Evolutionary conservation across 2,113 vertebrate species (phyloP).

Genomic region (Formicarius rufipectus): DNA sequence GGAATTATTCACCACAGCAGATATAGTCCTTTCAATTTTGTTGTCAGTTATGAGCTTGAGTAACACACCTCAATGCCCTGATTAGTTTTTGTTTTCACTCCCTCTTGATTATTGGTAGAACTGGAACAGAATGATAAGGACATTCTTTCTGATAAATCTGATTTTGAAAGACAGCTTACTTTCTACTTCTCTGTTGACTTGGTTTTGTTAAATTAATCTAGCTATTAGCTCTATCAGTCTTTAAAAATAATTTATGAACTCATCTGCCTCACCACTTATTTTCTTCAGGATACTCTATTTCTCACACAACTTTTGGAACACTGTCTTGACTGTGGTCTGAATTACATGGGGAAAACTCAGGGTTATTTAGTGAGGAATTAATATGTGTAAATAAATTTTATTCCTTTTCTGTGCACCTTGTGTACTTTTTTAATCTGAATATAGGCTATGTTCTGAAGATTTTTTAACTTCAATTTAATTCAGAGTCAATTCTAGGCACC

Average conservation of each 20-base stretch:
- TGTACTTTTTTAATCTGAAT: background rate
- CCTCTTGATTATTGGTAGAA: constrained; percentile 52
- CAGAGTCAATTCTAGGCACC: background rate
- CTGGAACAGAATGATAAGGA: constrained; percentile 70
- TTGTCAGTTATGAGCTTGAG: constrained; percentile 70
- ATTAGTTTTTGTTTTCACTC: constrained; percentile 70
- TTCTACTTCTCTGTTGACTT: constrained; percentile 24
- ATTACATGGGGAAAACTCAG: background rate
- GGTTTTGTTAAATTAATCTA: constrained; percentile 30
- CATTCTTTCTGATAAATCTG: constrained; percentile 38
- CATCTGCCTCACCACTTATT: background rate
- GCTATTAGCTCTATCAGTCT: constrained; percentile 8
- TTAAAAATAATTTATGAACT: background rate
- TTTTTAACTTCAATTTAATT: background rate
- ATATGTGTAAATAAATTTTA: background rate
- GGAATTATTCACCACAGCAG: constrained; percentile 75
- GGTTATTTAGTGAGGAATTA: background rate
- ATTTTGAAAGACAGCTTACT: constrained; percentile 31
- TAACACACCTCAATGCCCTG: constrained; percentile 49
- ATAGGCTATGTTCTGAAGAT: background rate
- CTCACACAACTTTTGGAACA: background rate
- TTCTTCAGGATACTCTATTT: background rate
- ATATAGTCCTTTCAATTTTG: constrained; percentile 68
- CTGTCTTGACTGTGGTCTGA: background rate
- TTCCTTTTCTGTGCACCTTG: background rate